Evolutionary conservation across 2,888 invertebrate species (phyloP).

Genomic region (Dastarcus helophoroides): DNA sequence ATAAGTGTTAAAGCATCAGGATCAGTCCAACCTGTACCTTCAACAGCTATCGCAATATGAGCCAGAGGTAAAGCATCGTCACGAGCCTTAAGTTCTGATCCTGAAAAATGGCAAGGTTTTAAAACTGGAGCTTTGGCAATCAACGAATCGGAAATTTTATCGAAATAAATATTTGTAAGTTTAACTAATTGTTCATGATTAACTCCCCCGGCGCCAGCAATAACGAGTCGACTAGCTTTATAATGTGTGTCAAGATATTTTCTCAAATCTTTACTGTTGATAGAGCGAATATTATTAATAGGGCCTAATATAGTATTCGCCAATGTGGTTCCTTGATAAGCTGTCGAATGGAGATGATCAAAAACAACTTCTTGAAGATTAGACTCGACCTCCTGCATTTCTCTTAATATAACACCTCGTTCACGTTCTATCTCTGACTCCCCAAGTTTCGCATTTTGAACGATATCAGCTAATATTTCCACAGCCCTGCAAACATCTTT

Average conservation of each 20-base stretch:
- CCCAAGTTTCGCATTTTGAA: slow-evolving; percentile 84
- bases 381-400: slow-evolving; percentile 99
- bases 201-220: slow-evolving; percentile 93
- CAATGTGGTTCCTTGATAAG: slow-evolving; percentile 93
- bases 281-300: slow-evolving; percentile 41
- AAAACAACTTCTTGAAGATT: slow-evolving; percentile 98
- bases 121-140: slow-evolving; percentile 51
- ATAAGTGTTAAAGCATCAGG: slow-evolving; percentile 95
- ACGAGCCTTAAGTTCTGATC: slow-evolving; percentile 80
- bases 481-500: slow-evolving; percentile 88
- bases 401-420: slow-evolving; percentile 91
- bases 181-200: slow-evolving; percentile 77
- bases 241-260: slow-evolving; percentile 86
- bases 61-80: slow-evolving; percentile 94
- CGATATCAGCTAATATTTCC: slow-evolving; percentile 94
- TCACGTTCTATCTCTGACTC: slow-evolving; percentile 94
- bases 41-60: slow-evolving; percentile 89
- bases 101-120: slow-evolving; percentile 78
- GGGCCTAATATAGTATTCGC: slow-evolving; percentile 73
- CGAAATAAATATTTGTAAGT: slow-evolving; percentile 67
- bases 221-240: slow-evolving; percentile 85
- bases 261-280: slow-evolving; percentile 69
- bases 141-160: slow-evolving; percentile 37
- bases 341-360: slow-evolving; percentile 92
- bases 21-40: slow-evolving; percentile 92